Evolutionary conservation across 2,797 vertebrate genomes (phyloP).

Genomic region (Paratrypauchen microcephalus): DNA sequence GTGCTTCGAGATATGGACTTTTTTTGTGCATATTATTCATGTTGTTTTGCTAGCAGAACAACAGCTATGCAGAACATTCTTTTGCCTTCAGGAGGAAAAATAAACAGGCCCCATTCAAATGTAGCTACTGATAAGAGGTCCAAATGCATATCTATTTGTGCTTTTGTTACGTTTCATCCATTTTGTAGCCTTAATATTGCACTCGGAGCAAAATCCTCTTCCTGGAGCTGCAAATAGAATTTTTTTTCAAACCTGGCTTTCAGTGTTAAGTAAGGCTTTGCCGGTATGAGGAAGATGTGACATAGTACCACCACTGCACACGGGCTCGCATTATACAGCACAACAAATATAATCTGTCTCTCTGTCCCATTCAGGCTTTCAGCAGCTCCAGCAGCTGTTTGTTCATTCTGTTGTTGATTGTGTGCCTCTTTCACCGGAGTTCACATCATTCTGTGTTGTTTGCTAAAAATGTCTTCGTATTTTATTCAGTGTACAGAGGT

Average conservation of each 20-base stretch:
- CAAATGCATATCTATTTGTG: constrained; percentile 64
- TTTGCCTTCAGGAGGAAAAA: constrained; percentile 44
- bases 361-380: constrained; percentile 32
- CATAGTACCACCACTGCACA: constrained; percentile 59
- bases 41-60: constrained; percentile 52
- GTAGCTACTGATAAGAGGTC: constrained; percentile 58
- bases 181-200: constrained; percentile 48
- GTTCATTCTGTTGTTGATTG: constrained; percentile 53
- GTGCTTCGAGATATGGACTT: constrained; percentile 53
- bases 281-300: constrained; percentile 56
- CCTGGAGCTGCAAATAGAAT: constrained; percentile 58
- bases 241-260: constrained; percentile 38
- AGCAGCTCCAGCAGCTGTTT: constrained; percentile 45
- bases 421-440: constrained; percentile 32
- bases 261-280: constrained; percentile 46
- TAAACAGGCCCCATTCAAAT: constrained; percentile 65
- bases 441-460: constrained; percentile 28
- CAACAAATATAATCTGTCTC: constrained; percentile 47
- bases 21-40: constrained; percentile 45
- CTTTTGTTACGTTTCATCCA: constrained; percentile 65
- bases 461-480: constrained; percentile 27
- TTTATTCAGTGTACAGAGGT: constrained; percentile 10
- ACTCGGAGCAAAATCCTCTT: constrained; percentile 53
- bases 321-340: constrained; percentile 48
- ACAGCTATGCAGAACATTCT: constrained; percentile 49